Evolutionary conservation across 2,888 invertebrate species (phyloP).

Genomic region (Pristionchus mayeri): DNA sequence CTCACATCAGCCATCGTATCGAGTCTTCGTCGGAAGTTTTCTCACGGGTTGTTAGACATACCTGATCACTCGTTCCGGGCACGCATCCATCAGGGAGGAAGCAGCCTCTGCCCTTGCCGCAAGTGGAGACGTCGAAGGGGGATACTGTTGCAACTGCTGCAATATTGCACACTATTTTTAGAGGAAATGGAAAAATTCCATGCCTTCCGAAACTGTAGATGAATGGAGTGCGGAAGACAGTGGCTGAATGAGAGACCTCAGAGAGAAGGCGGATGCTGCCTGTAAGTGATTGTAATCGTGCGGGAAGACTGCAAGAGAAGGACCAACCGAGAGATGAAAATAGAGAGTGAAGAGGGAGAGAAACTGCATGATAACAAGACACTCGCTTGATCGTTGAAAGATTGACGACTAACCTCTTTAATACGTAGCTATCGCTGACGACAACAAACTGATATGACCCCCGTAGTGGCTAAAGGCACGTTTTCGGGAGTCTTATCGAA

Average conservation of each 20-base stretch:
- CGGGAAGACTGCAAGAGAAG: too few species aligned
- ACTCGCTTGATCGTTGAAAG: slow-evolving; percentile 3
- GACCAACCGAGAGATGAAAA: neutral
- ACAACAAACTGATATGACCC: slow-evolving; percentile 6
- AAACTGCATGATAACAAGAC: neutral
- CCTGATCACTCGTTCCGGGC: neutral
- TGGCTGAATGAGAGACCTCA: neutral
- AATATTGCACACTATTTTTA: neutral
- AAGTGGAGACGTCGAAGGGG: slow-evolving; percentile 11
- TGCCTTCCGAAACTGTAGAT: neutral
- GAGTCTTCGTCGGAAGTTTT: too few species aligned
- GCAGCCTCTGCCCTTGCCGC: slow-evolving; percentile 13
- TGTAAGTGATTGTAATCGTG: too few species aligned
- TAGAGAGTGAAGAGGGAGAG: neutral
- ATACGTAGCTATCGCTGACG: neutral
- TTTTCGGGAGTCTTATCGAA: neutral
- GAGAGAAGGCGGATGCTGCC: neutral
- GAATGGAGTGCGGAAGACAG: neutral
- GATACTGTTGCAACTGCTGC: neutral
- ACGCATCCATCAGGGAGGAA: neutral
- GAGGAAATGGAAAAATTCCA: too few species aligned
- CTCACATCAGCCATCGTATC: too few species aligned
- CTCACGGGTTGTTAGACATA: too few species aligned
- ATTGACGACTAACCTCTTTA: neutral
- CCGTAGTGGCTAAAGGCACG: neutral